Evolutionary conservation across 2,888 invertebrate species (phyloP), one percentile per base, ranked within the genome.

Genomic region (Sphinx pinastri): DNA sequence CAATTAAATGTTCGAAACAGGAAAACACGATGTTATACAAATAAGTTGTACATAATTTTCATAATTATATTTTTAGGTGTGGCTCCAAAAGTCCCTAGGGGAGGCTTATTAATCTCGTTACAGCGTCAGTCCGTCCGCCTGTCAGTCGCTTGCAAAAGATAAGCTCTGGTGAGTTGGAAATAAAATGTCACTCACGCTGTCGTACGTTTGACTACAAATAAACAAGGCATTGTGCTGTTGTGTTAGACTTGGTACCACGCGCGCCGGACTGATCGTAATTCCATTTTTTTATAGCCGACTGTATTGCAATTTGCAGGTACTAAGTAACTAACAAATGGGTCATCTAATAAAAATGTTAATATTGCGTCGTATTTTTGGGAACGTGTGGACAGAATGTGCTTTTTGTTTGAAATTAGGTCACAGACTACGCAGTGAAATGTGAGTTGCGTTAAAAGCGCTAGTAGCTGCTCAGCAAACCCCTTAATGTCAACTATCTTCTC

Each of bases 31-130:
- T 16, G 3, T n/a, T 10, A 0, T 60, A 47, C 47, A 47, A n/a
- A 1, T 16, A 60, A 60, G 47, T 60, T 19, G 14, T 63, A 7
- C 49, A 19, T 7, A 49, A 63, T 49, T 49, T 49, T 63, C 45
- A 31, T 63, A 49, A 63, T 63, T 63, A 63, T 63, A 16, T 60
- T n/a, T 47, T 47, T 60, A 13, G 16, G 47, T 11, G 19, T 16
- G 55, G 60, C 60, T 47, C 16, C 7, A 10, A 63, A 60, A 47
- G 63, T 49, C 63, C 25, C 49, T 63, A 13, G 1, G 49, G 63
- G 63, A 19, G 19, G 49, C 63, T 49, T 63, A 49, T 13, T 63
- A 60, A 49, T 63, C 63, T 63, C 19, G 63, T 63, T 63, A 63
- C 19, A 47, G 49, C 49, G 63, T 63, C 63, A 49, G 63, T 49